Conservation (phyloP, 2,113 vertebrate genomes). For the Periophthalmodon schlosseri region DNA sequence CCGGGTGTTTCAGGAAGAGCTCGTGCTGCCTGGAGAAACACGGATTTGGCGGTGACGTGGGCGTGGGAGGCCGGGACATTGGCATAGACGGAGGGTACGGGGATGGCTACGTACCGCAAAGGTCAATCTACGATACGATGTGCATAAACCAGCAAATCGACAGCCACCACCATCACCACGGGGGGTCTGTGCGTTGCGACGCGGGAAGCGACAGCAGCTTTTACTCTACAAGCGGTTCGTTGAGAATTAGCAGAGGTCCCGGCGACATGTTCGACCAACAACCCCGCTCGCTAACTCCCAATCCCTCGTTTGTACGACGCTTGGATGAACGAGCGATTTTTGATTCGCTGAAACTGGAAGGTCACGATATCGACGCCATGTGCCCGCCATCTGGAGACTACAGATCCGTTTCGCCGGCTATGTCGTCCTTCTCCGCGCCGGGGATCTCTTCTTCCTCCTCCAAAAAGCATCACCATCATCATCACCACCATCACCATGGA, state of each 20-base stretch:
- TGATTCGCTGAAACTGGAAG: conserved; percentile 91
- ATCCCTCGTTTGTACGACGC: conserved; percentile 79
- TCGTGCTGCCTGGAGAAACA: conserved; percentile 91
- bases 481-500: conserved; percentile 66
- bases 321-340: conserved; percentile 94
- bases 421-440: conserved; percentile 75
- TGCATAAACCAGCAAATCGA: conserved; percentile 98
- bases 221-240: conserved; percentile 66
- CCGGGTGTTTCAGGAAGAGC: conserved; percentile 94
- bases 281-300: conserved; percentile 82
- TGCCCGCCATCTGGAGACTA: conserved; percentile 75
- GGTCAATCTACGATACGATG: conserved; percentile 97
- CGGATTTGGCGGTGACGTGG: conserved; percentile 86
- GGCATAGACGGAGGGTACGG: conserved; percentile 86
- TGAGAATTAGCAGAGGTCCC: conserved; percentile 72
- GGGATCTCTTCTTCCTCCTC: conserved; percentile 64
- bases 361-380: conserved; percentile 79
- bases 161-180: conserved; percentile 72
- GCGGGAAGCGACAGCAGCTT: conserved; percentile 74
- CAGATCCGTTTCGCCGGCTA: conserved; percentile 74
- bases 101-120: conserved; percentile 94
- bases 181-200: conserved; percentile 81
- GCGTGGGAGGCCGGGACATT: conserved; percentile 82
- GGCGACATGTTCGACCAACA: conserved; percentile 81
- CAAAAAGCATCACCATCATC: conserved; percentile 75